Evolutionary conservation across 37 sponge, comb jelly and placozoan species (phyloP), one percentile per base, ranked within the genome.

Genomic region (Aphrocallistes beatrix): DNA sequence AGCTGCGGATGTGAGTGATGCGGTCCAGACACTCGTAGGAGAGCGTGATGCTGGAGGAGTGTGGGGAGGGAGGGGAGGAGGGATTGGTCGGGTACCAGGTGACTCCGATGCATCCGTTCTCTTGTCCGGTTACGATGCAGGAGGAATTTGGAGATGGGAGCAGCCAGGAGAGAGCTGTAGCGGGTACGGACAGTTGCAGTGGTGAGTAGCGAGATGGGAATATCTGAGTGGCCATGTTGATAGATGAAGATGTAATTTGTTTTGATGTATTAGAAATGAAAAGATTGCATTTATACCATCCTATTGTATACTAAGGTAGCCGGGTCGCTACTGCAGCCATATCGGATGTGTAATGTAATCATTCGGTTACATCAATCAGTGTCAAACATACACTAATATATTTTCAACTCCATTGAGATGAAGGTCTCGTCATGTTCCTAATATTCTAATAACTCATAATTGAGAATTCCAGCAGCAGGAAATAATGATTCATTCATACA

Each of bases 251-350:
- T 60, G n/a, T 60, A 16, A 42, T 42, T 42, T 42, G 45, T 42
- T 42, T 13, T 6, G 6, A 42, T 42, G 45, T 42, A 16, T 42
- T 42, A 13, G 6, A 6, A 42, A 42, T 42, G 45, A 13, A 16
- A 16, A 16, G 45, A 16, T 3, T 28, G 34, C n/a, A n/a, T n/a
- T n/a, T n/a, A n/a, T n/a, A n/a, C n/a, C n/a, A n/a, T n/a, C n/a
- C n/a, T n/a, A n/a, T n/a, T n/a, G n/a, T n/a, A n/a, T n/a, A n/a
- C n/a, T n/a, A n/a, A n/a, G n/a, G n/a, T n/a, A n/a, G n/a, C n/a
- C n/a, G n/a, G n/a, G 75, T 60, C 75, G n/a, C 75, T 60, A 21
- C n/a, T 19, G 75, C 75, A 60, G 75, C 75, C 75, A 60, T 60
- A 60, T 60, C n/a, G 75, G 75, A 60, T 25, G 10, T 60, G 75